A percentile compares a stretch with the other conserved stretches of the same genome.
These are phyloP conservation scores for Burhinus bistriatus DNA, from an alignment of 2,113 vertebrate genomes.

Conservation along the genomic window DNA sequence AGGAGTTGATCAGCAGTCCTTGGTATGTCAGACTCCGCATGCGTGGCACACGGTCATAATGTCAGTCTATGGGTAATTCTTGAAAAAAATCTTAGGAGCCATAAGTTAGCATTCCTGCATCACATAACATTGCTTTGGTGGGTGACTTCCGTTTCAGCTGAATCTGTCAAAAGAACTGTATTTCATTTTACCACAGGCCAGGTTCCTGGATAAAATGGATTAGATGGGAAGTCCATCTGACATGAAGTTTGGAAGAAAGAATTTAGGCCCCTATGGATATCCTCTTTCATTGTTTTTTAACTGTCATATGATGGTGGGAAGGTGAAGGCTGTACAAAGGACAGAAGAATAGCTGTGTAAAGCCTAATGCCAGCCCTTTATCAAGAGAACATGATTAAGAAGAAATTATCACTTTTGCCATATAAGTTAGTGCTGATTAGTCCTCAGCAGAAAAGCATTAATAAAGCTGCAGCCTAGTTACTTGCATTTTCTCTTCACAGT, in stretches of 20 bases:
- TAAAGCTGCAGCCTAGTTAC: not conserved
- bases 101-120: not conserved
- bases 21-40: fast-evolving
- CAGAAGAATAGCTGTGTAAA: not conserved
- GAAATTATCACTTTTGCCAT: not conserved
- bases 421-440: not conserved
- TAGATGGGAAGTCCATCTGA: not conserved
- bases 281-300: not conserved
- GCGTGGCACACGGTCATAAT: not conserved
- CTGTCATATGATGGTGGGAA: not conserved
- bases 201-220: not conserved
- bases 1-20: not conserved
- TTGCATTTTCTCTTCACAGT: not conserved
- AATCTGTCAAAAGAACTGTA: not conserved
- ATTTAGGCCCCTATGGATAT: not conserved
- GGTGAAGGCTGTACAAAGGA: not conserved
- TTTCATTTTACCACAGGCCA: not conserved
- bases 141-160: not conserved
- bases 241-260: not conserved
- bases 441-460: not conserved
- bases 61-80: not conserved
- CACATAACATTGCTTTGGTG: not conserved
- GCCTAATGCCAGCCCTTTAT: not conserved
- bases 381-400: not conserved
- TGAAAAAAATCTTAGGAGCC: not conserved